Conservation (phyloP, 2,888 invertebrate species). For the Tuta absoluta region DNA sequence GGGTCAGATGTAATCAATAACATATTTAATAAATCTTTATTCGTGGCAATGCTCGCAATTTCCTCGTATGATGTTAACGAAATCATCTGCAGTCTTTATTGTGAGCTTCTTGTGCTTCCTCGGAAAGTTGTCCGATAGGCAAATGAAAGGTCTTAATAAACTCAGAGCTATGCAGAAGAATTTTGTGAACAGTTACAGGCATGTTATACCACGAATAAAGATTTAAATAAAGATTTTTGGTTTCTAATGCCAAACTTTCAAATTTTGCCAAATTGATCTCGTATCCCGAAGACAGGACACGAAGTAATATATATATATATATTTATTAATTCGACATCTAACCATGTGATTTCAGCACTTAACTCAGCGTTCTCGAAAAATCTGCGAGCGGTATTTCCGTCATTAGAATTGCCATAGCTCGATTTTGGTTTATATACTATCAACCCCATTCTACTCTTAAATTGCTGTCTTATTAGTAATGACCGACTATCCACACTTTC, state of each 20-base stretch:
- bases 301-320: not conserved
- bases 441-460: not conserved
- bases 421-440: not conserved
- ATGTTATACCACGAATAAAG: not conserved
- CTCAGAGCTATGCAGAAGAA: not conserved
- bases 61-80: not conserved
- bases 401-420: not conserved
- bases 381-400: not conserved
- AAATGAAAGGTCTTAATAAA: not conserved
- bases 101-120: not conserved
- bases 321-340: not conserved
- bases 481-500: not conserved
- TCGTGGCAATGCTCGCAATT: not conserved
- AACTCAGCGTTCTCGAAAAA: not conserved
- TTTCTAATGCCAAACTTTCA: not conserved
- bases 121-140: not conserved
- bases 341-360: not conserved
- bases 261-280: not conserved
- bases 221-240: not conserved
- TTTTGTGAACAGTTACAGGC: not conserved
- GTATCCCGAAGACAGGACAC: not conserved
- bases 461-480: not conserved
- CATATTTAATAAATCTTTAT: not conserved
- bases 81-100: not conserved
- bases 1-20: not conserved